Conservation (phyloP, 2,888 invertebrate genomes). For the Andrena haemorrhoa region DNA sequence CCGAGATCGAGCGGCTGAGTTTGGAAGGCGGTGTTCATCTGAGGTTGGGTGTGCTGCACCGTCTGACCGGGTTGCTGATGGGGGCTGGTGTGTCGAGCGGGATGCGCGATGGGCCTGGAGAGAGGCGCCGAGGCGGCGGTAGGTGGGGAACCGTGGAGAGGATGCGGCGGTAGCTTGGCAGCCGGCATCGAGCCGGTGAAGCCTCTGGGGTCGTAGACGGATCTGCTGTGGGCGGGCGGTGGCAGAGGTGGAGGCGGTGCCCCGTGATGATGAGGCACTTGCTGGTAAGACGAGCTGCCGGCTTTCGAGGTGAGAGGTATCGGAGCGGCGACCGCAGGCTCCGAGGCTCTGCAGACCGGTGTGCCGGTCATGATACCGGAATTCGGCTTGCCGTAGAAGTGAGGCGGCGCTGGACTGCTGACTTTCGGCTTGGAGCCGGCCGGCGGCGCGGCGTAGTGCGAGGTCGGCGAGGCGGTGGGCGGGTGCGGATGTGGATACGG, state of each 20-base stretch:
- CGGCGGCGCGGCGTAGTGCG: conserved; percentile 86
- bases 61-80: conserved; percentile 73
- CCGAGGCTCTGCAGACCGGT: conserved; percentile 85
- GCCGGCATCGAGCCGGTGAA: conserved; percentile 77
- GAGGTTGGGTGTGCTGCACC: conserved; percentile 63
- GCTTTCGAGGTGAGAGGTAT: conserved; percentile 88
- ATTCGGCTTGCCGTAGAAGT: conserved; percentile 89
- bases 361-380: conserved; percentile 87
- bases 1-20: conserved; percentile 93
- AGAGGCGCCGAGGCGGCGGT: conserved; percentile 82
- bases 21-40: conserved; percentile 87
- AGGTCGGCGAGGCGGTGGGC: conserved; percentile 84
- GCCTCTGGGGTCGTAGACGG: conserved; percentile 83
- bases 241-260: conserved; percentile 84
- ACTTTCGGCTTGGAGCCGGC: conserved; percentile 87
- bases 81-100: conserved; percentile 63
- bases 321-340: conserved; percentile 83
- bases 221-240: conserved; percentile 85
- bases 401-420: conserved; percentile 91
- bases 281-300: conserved; percentile 86
- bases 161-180: conserved; percentile 84
- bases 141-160: conserved; percentile 83
- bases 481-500: conserved; percentile 85
- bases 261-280: conserved; percentile 85
- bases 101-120: conserved; percentile 80